phyloP scores from a whole-genome alignment of 1,140 invertebrate genomes.

The Drosophila prosaltans region DNA sequence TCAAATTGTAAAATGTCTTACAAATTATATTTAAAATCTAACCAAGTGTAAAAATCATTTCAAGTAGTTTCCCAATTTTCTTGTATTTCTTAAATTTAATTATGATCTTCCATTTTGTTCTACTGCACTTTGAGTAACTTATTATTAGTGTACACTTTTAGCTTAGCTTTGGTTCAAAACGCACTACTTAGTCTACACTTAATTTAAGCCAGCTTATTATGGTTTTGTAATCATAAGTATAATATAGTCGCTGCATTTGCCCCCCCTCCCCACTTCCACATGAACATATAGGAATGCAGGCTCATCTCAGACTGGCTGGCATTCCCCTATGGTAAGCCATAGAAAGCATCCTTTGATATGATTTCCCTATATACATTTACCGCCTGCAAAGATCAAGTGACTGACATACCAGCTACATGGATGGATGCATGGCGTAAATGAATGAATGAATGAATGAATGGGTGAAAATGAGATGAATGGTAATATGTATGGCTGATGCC shows the following conservation, averaged over 20 bases:
- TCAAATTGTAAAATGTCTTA: too few species aligned
- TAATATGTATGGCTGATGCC: not conserved
- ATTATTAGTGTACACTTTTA: not conserved
- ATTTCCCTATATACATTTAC: slow-evolving; percentile 10
- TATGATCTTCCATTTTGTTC: not conserved
- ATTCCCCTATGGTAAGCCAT: slow-evolving; percentile 6
- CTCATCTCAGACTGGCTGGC: not conserved
- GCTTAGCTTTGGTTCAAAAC: not conserved
- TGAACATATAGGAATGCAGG: not conserved
- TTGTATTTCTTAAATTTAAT: too few species aligned
- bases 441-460: slow-evolving; percentile 9
- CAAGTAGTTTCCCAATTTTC: too few species aligned
- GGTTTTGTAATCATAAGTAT: not conserved
- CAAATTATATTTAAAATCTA: not conserved
- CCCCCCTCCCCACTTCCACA: not conserved
- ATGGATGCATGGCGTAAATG: too few species aligned
- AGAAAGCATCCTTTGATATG: slow-evolving; percentile 9
- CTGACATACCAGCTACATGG: slow-evolving; percentile 2
- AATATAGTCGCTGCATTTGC: not conserved
- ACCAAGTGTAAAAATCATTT: not conserved
- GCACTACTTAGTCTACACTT: not conserved
- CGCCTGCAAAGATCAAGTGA: slow-evolving; percentile 9
- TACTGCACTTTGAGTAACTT: not conserved
- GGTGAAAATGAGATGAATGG: not conserved
- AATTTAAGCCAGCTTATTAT: not conserved